Percentiles rank a stretch among this genome's conserved stretches.
Evolutionary conservation across 2,113 vertebrate species (phyloP).

Genomic region (Noturus placidus): DNA sequence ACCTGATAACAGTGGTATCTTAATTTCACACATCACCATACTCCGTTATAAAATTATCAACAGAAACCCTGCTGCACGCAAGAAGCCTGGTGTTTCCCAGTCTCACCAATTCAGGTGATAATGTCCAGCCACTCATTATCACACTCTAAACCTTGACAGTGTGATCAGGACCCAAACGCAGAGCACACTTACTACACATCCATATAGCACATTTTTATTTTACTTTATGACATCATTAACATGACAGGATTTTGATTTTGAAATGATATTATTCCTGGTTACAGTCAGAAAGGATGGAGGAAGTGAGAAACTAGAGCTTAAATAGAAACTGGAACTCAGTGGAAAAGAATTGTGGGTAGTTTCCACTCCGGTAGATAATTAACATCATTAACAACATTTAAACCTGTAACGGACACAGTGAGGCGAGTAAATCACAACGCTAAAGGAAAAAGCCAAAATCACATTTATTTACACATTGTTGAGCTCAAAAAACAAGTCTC

Average conservation of each 20-base stretch:
- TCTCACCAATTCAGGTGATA: too few relatives aligned
- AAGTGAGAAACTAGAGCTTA: background rate
- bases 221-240: background rate
- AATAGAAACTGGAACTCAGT: background rate
- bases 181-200: background rate
- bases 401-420: background rate
- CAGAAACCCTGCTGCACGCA: conserved; percentile 36
- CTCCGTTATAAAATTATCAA: conserved; percentile 69
- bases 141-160: background rate
- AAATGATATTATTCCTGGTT: background rate
- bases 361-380: background rate
- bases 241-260: background rate
- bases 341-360: background rate
- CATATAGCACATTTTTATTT: background rate
- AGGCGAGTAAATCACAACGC: too few relatives aligned
- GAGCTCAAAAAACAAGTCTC: background rate
- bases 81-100: background rate
- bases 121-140: background rate
- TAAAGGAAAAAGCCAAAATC: background rate
- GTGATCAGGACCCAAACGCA: background rate
- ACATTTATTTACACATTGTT: background rate
- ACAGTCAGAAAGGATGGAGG: background rate
- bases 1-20: conserved; percentile 72
- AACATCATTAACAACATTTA: background rate
- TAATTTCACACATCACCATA: conserved; percentile 63